Evolutionary conservation across 2,797 vertebrate genomes (phyloP).

Genomic region (Enteromius fasciolatus): DNA sequence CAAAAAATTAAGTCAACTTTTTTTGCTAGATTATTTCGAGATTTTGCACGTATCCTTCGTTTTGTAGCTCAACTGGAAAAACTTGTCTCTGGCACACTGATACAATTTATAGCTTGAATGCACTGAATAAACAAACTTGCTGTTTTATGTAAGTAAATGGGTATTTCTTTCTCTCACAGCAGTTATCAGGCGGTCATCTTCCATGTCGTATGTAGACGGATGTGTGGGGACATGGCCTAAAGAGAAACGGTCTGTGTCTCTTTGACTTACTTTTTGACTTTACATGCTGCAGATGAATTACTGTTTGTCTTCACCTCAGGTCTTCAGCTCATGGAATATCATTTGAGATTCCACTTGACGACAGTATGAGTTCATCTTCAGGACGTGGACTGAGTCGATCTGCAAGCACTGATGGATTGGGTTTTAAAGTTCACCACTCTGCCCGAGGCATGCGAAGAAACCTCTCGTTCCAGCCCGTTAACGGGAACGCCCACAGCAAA

Average conservation of each 20-base stretch:
- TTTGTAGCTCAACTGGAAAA: neutral
- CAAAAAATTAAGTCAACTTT: neutral
- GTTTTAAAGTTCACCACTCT: conserved; percentile 80
- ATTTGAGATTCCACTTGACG: conserved; percentile 95
- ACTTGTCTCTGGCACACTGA: neutral
- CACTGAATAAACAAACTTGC: neutral
- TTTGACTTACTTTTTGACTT: neutral
- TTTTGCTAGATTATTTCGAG: too few relatives aligned
- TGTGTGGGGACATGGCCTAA: conserved; percentile 95
- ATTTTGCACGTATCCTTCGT: neutral
- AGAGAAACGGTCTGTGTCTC: conserved; percentile 87
- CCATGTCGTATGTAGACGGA: conserved; percentile 92
- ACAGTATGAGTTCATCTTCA: conserved; percentile 75
- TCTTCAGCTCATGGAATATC: conserved; percentile 92
- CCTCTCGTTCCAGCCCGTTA: conserved; percentile 84
- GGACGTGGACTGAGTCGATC: conserved; percentile 85
- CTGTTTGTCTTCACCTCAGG: conserved; percentile 65
- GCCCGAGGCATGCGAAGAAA: conserved; percentile 80
- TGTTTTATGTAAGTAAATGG: neutral
- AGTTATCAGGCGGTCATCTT: conserved; percentile 88
- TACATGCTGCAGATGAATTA: neutral
- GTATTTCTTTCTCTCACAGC: conserved; percentile 71
- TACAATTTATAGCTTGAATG: neutral
- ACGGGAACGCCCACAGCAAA: conserved; percentile 80
- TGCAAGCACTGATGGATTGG: conserved; percentile 89